A percentile compares a stretch with the other conserved stretches of the same genome.
phyloP scores from a whole-genome alignment of 53 echinoderm and acorn worm genomes.

The Patiria pectinifera region DNA sequence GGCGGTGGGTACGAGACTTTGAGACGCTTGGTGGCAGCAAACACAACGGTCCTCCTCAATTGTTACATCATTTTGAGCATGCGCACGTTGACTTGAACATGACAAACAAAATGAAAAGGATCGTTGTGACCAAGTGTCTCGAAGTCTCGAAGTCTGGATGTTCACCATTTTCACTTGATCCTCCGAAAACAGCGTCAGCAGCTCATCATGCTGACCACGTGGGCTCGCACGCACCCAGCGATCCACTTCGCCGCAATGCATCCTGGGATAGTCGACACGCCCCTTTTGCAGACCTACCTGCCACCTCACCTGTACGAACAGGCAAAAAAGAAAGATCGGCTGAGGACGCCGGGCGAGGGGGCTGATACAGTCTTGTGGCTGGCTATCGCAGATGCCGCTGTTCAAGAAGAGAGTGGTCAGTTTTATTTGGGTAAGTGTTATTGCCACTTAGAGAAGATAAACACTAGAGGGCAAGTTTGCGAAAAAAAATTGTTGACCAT shows the following conservation, averaged over 20 bases:
- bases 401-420: conserved; percentile 72
- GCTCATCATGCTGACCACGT: conserved; percentile 84
- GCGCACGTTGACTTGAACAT: too few relatives aligned
- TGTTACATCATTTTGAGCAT: too few relatives aligned
- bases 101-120: too few relatives aligned
- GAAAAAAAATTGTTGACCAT: too few relatives aligned
- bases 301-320: background rate
- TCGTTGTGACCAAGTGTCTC: too few relatives aligned
- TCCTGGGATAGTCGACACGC: conserved; percentile 89
- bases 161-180: too few relatives aligned
- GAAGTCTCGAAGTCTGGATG: too few relatives aligned
- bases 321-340: conserved; percentile 45
- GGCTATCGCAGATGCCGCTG: conserved; percentile 54
- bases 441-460: background rate
- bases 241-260: conserved; percentile 87
- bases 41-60: too few relatives aligned
- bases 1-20: too few relatives aligned
- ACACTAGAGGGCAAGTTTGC: too few relatives aligned
- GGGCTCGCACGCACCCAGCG: conserved; percentile 72
- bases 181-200: conserved; percentile 75
- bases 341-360: conserved; percentile 80
- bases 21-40: too few relatives aligned
- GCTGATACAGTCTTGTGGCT: conserved; percentile 92
- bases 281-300: conserved; percentile 2
- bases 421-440: conserved; percentile 83